Conservation (phyloP, 2,888 invertebrate genomes). For the Choristoneura rosaceana region DNA sequence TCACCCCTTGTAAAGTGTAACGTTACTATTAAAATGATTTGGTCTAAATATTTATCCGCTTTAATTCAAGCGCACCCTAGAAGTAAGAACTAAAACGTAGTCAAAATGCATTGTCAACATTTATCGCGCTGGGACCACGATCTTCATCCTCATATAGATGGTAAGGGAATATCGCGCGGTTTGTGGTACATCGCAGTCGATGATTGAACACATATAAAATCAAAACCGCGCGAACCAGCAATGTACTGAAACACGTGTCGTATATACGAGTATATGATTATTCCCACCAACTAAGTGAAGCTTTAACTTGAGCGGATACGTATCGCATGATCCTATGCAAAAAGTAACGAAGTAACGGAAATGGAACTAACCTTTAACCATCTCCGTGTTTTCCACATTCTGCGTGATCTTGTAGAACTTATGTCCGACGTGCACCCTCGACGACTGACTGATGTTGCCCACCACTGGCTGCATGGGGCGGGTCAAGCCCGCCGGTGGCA, state of each 20-base stretch:
- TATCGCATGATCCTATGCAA: not conserved
- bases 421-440: conserved; percentile 71
- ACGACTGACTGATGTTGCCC: conserved; percentile 65
- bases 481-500: conserved; percentile 48
- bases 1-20: not conserved
- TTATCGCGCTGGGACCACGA: not conserved
- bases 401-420: conserved; percentile 73
- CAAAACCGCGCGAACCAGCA: too few species aligned
- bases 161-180: too few species aligned
- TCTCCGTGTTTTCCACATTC: conserved; percentile 71
- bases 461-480: conserved; percentile 54
- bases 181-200: too few species aligned
- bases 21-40: too few species aligned
- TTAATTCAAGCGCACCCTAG: too few species aligned
- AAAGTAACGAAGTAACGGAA: too few species aligned
- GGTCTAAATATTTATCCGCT: too few species aligned
- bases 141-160: not conserved
- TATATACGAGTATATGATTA: too few species aligned
- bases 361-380: conserved; percentile 71
- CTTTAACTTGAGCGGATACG: not conserved
- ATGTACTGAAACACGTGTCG: too few species aligned
- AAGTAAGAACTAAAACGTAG: too few species aligned
- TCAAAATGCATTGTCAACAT: not conserved
- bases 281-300: too few species aligned
- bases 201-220: too few species aligned